These are phyloP conservation scores for Pachyramphus minor DNA, from an alignment of 2,113 vertebrate genomes.

Conservation along the genomic window DNA sequence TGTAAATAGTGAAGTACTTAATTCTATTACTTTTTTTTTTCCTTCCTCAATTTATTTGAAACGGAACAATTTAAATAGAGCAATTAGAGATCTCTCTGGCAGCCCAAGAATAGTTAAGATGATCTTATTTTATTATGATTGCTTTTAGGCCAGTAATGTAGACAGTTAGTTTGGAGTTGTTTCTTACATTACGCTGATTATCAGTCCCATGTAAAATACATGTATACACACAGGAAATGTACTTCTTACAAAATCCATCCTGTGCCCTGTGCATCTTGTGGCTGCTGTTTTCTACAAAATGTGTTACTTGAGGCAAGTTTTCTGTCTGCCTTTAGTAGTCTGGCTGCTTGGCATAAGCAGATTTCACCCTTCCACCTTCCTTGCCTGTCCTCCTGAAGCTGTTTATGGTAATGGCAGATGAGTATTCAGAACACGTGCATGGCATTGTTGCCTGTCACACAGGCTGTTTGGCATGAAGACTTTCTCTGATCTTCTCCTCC, in stretches of 20 bases:
- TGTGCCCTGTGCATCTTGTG: background rate
- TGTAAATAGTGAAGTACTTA: constrained; percentile 45
- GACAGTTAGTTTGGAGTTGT: background rate
- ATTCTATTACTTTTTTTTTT: background rate
- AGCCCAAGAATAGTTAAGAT: constrained; percentile 14
- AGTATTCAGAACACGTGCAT: background rate
- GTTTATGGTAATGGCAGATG: background rate
- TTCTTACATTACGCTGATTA: background rate
- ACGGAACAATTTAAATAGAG: constrained; percentile 20
- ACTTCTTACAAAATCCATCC: background rate
- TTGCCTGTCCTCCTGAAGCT: background rate
- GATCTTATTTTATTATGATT: constrained; percentile 7
- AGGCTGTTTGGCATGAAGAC: background rate
- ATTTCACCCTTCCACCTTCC: background rate
- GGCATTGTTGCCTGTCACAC: background rate
- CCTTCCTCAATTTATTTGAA: constrained; percentile 42
- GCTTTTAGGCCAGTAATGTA: background rate
- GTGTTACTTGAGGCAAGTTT: background rate
- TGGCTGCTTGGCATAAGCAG: background rate
- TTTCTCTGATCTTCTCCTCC: background rate
- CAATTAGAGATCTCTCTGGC: constrained; percentile 7
- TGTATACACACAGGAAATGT: background rate
- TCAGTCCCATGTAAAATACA: background rate
- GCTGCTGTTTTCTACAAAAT: background rate
- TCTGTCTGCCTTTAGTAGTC: background rate